Percentiles rank a stretch among this genome's conserved stretches.
These are phyloP conservation scores for Lophura nycthemera DNA, from an alignment of 2,113 vertebrate species.

Conservation along the genomic window DNA sequence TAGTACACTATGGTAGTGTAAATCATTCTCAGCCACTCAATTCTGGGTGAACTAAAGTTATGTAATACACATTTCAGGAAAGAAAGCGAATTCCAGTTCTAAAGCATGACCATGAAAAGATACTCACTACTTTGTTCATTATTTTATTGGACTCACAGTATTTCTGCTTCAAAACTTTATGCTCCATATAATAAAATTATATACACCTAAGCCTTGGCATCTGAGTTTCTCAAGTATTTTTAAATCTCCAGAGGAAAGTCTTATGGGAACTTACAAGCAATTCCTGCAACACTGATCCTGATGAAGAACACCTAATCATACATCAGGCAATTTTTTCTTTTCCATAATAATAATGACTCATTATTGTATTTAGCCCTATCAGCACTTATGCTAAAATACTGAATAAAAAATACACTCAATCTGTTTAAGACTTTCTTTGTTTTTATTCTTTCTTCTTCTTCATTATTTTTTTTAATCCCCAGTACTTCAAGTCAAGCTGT, in stretches of 20 bases:
- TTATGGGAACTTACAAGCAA: slow-evolving; percentile 40
- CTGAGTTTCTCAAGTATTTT: slow-evolving; percentile 38
- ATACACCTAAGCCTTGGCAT: slow-evolving; percentile 28
- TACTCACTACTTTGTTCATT: slow-evolving; percentile 28
- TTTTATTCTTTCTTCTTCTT: neutral
- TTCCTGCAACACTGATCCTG: neutral
- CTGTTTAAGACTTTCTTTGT: neutral
- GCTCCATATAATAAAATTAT: slow-evolving; percentile 56
- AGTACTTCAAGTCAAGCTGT: slow-evolving; percentile 44
- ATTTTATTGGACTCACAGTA: slow-evolving; percentile 28
- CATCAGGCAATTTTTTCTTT: neutral
- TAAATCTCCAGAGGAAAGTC: slow-evolving; percentile 29
- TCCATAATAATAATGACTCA: neutral
- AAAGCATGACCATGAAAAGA: slow-evolving; percentile 25
- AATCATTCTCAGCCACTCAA: slow-evolving; percentile 48
- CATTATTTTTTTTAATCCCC: neutral
- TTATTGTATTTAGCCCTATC: slow-evolving; percentile 29
- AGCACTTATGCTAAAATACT: neutral
- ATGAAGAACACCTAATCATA: slow-evolving; percentile 2
- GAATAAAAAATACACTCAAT: neutral
- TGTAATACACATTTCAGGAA: neutral
- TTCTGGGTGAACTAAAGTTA: slow-evolving; percentile 54
- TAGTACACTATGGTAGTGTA: slow-evolving; percentile 30
- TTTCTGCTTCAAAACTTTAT: slow-evolving; percentile 55
- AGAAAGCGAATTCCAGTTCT: slow-evolving; percentile 16